phyloP scores from a whole-genome alignment of 2,888 invertebrate species.

The Netelia melanura region DNA sequence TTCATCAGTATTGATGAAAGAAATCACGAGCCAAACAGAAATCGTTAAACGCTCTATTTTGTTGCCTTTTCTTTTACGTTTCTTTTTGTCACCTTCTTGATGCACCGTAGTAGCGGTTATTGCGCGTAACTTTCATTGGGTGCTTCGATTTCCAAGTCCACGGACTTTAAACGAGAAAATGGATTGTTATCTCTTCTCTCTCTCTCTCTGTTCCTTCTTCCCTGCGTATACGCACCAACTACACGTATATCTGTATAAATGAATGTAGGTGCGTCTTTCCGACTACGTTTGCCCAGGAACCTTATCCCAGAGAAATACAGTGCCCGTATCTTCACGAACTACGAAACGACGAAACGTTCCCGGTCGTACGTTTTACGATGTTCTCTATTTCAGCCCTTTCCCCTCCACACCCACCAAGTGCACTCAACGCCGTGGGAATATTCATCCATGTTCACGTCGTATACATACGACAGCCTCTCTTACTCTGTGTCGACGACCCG shows the following conservation, averaged over 20 bases:
- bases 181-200: slow-evolving; percentile 13
- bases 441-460: slow-evolving; percentile 49
- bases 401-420: slow-evolving; percentile 4
- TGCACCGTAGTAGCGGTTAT: not conserved
- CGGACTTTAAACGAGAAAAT: slow-evolving; percentile 25
- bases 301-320: slow-evolving; percentile 42
- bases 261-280: not conserved
- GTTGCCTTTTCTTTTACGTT: not conserved
- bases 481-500: slow-evolving; percentile 29
- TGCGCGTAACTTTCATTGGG: slow-evolving; percentile 4
- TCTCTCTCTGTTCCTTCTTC: not conserved
- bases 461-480: slow-evolving; percentile 48
- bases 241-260: slow-evolving; percentile 23
- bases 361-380: slow-evolving; percentile 46
- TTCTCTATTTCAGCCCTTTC: not conserved
- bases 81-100: slow-evolving; percentile 14
- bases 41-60: not conserved
- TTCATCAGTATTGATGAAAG: too few relatives aligned
- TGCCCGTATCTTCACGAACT: slow-evolving; percentile 44
- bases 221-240: not conserved
- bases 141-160: slow-evolving; percentile 17
- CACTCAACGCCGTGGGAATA: slow-evolving; percentile 61
- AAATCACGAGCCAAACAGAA: not conserved
- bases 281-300: not conserved
- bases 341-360: slow-evolving; percentile 45